Conservation (phyloP, 1,140 invertebrate genomes). For the Grapholita molesta region DNA sequence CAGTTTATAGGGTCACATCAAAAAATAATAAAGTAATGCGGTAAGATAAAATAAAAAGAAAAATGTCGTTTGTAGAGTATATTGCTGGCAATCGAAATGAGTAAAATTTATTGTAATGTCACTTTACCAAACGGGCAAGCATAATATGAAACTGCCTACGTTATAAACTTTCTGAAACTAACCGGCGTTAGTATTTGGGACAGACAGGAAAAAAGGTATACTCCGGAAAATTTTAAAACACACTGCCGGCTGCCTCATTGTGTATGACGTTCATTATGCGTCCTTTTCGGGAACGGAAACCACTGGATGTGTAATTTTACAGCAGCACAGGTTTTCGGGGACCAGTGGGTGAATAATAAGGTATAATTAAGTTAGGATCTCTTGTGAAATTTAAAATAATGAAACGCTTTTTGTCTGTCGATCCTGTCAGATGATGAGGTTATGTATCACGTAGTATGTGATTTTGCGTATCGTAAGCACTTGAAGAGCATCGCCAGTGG, state of each 20-base stretch:
- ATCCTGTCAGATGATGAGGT: too few species aligned
- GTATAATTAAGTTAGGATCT: background rate
- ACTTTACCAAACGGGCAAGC: background rate
- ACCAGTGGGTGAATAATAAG: background rate
- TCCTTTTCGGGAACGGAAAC: constrained; percentile 2
- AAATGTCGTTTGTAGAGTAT: too few species aligned
- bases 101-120: background rate
- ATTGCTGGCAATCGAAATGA: background rate
- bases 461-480: too few species aligned
- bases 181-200: background rate
- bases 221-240: background rate
- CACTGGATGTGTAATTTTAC: background rate
- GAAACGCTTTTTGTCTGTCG: background rate
- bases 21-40: too few species aligned
- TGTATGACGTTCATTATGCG: constrained; percentile 16
- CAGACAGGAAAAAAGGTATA: background rate
- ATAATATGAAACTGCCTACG: background rate
- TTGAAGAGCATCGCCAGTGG: too few species aligned
- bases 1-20: too few species aligned
- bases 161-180: background rate
- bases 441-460: too few species aligned
- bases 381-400: background rate
- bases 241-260: constrained; percentile 4
- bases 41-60: too few species aligned
- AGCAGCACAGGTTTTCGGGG: background rate